Base-by-base conservation (phyloP, 37 sponge, comb jelly and placozoan genomes). In the Chondrosia reniformis region DNA sequence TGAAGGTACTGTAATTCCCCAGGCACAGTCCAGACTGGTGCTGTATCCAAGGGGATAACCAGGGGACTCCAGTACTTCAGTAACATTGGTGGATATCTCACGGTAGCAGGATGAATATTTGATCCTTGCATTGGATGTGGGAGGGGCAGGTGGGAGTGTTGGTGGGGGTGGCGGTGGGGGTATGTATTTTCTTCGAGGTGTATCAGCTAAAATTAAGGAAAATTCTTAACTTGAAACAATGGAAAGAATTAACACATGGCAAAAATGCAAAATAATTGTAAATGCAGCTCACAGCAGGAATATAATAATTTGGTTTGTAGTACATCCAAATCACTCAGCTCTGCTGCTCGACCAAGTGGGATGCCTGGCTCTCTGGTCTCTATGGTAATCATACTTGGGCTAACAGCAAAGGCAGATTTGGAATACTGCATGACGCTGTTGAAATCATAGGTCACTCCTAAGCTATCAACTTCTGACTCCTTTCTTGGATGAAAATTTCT, bases 371-470 rank as follows among this genome's bases (percentile, higher is more conserved):
- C 87, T 3, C 32, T 67, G 31, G 86, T 63, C 13, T 58, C n/a
- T n/a, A 93, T 25, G 0, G 93, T 88, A 21, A 37, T 36, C 28
- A 46, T 22, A 12, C 79, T 76, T 41, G 30, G 0, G 34, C 17
- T 22, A 12, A 34, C 41, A 1, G 63, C 0, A 62, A 89, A 86
- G 24, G 67, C 77, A 22, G 54, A 28, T 3, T 39, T 30, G 56
- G 62, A 28, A 57, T 93, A 93, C 59, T 93, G 93, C 93, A 93
- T 93, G 65, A 93, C 84, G 30, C 89, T 88, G 66, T 88, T 92
- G 81, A 84, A 88, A 46, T 92, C 93, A 38, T 92, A 92, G 4
- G 81, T 64, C 1, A 93, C 79, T 25, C 93, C 93, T 30, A 71
- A 33, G 9, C 86, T 86, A 46, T 93, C 33, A 0, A 88, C 79